Evolutionary conservation across 2,113 vertebrate species (phyloP).

Genomic region (Plectropomus leopardus): DNA sequence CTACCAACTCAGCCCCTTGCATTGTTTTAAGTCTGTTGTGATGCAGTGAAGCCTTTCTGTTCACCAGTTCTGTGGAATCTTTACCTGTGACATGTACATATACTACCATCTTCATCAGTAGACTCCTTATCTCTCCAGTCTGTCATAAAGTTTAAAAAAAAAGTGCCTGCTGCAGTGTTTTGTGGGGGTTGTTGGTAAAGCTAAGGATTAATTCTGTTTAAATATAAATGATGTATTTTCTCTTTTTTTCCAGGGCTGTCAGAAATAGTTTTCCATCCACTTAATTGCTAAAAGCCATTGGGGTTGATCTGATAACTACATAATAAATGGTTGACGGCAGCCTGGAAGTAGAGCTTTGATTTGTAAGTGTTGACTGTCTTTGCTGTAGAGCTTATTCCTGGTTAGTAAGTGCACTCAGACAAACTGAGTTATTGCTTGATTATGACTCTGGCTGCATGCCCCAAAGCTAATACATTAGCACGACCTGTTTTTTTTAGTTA

Average conservation of each 20-base stretch:
- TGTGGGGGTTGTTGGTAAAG: not conserved
- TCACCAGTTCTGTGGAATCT: not conserved
- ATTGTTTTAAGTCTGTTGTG: not conserved
- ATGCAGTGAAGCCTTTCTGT: not conserved
- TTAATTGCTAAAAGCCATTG: not conserved
- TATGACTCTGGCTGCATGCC: not conserved
- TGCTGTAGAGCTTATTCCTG: slow-evolving; percentile 5
- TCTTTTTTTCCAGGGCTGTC: not conserved
- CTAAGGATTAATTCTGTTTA: slow-evolving; percentile 45
- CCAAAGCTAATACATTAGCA: not conserved
- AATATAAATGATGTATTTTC: slow-evolving; percentile 39
- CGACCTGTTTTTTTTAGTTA: slow-evolving; percentile 6
- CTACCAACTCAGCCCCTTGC: not conserved
- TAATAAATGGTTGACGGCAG: not conserved
- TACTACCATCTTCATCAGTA: not conserved
- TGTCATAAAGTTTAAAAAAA: not conserved
- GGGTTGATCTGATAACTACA: not conserved
- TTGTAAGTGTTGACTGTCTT: not conserved
- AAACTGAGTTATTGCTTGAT: too few species aligned
- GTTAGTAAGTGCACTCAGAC: slow-evolving; percentile 3
- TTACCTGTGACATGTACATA: not conserved
- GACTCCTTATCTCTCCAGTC: slow-evolving; percentile 5
- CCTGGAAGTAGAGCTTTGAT: slow-evolving; percentile 3
- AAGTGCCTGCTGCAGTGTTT: not conserved
- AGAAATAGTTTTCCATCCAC: not conserved